Percentiles rank a stretch among this genome's conserved stretches.
Evolutionary conservation across 2,888 invertebrate species (phyloP).

Genomic region (Campoletis raptor): DNA sequence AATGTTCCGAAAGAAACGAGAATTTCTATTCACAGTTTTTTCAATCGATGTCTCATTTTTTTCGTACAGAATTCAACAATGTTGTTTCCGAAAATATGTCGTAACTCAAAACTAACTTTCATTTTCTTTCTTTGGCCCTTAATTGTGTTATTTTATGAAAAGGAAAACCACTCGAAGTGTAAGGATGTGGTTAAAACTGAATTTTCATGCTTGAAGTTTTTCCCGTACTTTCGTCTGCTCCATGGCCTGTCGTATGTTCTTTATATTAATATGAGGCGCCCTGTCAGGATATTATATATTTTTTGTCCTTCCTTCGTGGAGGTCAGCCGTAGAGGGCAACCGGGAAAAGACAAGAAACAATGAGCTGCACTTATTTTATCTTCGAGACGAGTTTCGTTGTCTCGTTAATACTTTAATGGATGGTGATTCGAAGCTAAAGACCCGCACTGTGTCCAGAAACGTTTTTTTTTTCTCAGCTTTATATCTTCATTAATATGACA

Average conservation of each 20-base stretch:
- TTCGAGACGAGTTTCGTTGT: background rate
- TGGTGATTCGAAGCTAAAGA: background rate
- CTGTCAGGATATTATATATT: conserved; percentile 50
- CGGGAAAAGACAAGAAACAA: conserved; percentile 54
- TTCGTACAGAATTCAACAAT: too few species aligned
- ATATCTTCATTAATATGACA: too few species aligned
- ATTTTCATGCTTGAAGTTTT: background rate
- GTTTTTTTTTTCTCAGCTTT: background rate
- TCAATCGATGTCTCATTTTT: too few species aligned
- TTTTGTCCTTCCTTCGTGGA: background rate
- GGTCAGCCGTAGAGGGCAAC: conserved; percentile 50
- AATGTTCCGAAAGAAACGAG: too few species aligned
- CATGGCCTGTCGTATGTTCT: background rate
- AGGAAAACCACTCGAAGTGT: background rate
- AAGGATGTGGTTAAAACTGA: background rate
- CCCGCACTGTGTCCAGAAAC: background rate
- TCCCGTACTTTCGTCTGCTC: background rate
- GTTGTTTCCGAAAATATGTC: too few species aligned
- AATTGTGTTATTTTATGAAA: background rate
- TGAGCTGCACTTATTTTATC: conserved; percentile 44
- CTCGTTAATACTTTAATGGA: background rate
- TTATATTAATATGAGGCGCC: conserved; percentile 26
- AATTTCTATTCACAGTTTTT: too few species aligned
- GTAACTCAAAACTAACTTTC: background rate
- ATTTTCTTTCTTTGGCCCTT: background rate